phyloP scores from a whole-genome alignment of 2,113 vertebrate species.

The Rhinoderma darwinii region DNA sequence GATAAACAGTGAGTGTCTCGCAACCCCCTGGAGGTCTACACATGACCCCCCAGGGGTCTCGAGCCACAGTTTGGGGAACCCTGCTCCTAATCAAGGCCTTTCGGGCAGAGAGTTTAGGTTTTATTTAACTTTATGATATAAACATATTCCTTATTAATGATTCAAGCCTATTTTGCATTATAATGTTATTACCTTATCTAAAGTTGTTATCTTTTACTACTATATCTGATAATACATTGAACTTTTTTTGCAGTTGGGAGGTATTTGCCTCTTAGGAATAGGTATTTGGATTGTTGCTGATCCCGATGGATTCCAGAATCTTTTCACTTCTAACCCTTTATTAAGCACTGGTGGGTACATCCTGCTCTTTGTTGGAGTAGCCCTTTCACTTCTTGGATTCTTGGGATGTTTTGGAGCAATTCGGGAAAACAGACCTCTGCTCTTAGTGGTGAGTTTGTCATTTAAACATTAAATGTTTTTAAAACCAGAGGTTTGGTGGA shows the following conservation, averaged over 20 bases:
- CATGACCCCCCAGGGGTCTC: too few relatives aligned
- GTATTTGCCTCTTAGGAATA: slow-evolving; percentile 60
- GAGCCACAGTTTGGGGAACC: too few relatives aligned
- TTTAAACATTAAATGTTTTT: not conserved
- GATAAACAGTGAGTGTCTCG: too few relatives aligned
- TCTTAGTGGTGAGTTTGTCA: slow-evolving; percentile 67
- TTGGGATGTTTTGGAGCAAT: slow-evolving; percentile 70
- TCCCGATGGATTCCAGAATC: slow-evolving; percentile 63
- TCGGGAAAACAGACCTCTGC: slow-evolving; percentile 59
- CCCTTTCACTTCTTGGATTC: slow-evolving; percentile 66
- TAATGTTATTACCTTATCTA: not conserved
- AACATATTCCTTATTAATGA: not conserved
- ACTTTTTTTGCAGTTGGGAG: slow-evolving; percentile 64
- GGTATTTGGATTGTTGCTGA: slow-evolving; percentile 67
- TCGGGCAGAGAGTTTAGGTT: not conserved
- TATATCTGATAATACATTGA: not conserved
- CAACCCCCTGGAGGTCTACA: too few relatives aligned
- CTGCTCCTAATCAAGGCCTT: too few relatives aligned
- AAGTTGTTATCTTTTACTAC: not conserved
- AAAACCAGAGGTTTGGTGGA: not conserved
- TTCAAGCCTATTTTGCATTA: not conserved
- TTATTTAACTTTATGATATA: not conserved
- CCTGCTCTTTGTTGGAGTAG: slow-evolving; percentile 63
- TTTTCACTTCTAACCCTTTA: slow-evolving; percentile 53
- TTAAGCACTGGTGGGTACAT: slow-evolving; percentile 53